Evolutionary conservation across 2,113 vertebrate species (phyloP).

Genomic region (Ibidorhyncha struthersii): DNA sequence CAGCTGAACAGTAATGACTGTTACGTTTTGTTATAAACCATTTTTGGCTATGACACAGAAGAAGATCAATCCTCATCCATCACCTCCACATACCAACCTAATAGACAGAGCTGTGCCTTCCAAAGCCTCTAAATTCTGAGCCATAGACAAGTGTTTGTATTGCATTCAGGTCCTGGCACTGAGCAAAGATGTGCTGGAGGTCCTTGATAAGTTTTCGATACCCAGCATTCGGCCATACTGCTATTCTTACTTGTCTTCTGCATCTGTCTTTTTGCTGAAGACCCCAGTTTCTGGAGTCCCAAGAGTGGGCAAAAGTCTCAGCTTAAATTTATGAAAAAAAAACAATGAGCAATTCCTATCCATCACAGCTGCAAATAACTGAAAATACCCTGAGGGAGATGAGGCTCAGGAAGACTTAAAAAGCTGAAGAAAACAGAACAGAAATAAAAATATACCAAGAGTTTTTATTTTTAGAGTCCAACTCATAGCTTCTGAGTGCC

Average conservation of each 20-base stretch:
- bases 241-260: background rate
- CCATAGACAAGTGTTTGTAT: background rate
- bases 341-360: background rate
- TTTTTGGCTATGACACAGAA: background rate
- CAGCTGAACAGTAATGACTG: background rate
- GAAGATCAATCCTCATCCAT: background rate
- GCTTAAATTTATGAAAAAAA: background rate
- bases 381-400: background rate
- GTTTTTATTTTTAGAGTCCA: conserved; percentile 27
- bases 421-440: conserved; percentile 18
- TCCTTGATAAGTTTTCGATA: background rate
- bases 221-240: background rate
- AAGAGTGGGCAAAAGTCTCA: background rate
- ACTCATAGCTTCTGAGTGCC: background rate
- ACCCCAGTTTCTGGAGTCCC: background rate
- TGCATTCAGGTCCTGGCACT: background rate
- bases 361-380: conserved; percentile 16
- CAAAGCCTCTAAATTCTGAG: background rate
- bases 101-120: background rate
- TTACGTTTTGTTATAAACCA: background rate
- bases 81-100: background rate
- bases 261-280: background rate
- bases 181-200: background rate
- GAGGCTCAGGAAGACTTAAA: background rate
- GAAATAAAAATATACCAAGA: conserved; percentile 28